Evolutionary conservation across 1,140 invertebrate species (phyloP).

Genomic region (Calephelis nemesis): DNA sequence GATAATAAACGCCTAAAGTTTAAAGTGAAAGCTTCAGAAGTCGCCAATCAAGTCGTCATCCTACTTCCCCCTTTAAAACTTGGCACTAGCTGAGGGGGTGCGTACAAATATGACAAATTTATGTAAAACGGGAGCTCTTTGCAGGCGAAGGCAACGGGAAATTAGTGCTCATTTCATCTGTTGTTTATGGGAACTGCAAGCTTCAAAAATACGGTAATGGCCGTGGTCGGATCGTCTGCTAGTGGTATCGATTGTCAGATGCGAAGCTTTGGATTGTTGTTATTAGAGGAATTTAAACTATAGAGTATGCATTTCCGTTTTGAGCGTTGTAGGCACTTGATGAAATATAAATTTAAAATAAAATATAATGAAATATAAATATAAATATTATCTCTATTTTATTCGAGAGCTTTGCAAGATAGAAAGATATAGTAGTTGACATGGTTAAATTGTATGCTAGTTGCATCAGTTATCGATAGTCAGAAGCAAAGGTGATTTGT

Average conservation of each 20-base stretch:
- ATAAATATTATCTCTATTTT: too few species aligned
- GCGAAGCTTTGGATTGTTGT: slow-evolving; percentile 28
- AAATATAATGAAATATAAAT: too few species aligned
- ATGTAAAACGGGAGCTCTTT: slow-evolving; percentile 61
- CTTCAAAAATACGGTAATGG: slow-evolving; percentile 66
- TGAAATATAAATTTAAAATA: too few species aligned
- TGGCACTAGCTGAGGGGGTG: slow-evolving; percentile 53
- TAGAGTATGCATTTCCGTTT: background rate
- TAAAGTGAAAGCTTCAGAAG: background rate
- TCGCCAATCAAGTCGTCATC: slow-evolving; percentile 18
- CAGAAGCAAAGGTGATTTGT: too few species aligned
- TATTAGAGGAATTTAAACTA: background rate
- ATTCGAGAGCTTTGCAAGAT: too few species aligned
- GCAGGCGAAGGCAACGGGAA: slow-evolving; percentile 51
- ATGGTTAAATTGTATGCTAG: too few species aligned
- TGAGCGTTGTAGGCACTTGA: background rate
- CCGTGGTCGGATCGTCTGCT: slow-evolving; percentile 43
- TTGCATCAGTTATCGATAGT: too few species aligned
- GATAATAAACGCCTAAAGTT: background rate
- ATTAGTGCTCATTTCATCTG: slow-evolving; percentile 69
- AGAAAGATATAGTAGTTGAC: too few species aligned
- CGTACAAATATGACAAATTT: slow-evolving; percentile 74
- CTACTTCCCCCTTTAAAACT: slow-evolving; percentile 40
- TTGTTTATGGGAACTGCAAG: slow-evolving; percentile 63
- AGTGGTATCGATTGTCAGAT: slow-evolving; percentile 48